Evolutionary conservation across 2,888 invertebrate genomes (phyloP).

Genomic region (Petrolisthes manimaculis): DNA sequence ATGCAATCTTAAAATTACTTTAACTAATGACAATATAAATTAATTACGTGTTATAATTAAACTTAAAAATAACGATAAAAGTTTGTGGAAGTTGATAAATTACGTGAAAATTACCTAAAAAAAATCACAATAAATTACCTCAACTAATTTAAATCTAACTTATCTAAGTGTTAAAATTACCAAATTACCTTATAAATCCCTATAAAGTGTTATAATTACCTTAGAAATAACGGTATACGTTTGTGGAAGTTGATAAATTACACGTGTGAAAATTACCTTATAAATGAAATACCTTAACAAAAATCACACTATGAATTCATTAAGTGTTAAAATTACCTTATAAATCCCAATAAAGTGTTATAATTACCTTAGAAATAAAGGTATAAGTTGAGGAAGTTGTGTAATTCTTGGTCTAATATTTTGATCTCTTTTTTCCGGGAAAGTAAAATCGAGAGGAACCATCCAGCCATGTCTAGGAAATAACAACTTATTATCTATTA

Average conservation of each 20-base stretch:
- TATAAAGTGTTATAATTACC: slow-evolving; percentile 22
- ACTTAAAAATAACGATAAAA: slow-evolving; percentile 44
- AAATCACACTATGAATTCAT: background rate
- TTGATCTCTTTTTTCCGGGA: slow-evolving; percentile 59
- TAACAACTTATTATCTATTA: slow-evolving; percentile 33
- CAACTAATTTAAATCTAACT: too few relatives aligned
- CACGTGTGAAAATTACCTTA: slow-evolving; percentile 32
- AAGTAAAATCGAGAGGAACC: slow-evolving; percentile 56
- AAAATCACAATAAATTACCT: too few relatives aligned
- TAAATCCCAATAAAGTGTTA: background rate
- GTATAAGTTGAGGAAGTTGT: slow-evolving; percentile 41
- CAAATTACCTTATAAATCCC: too few relatives aligned
- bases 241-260: slow-evolving; percentile 39
- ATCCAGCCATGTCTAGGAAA: slow-evolving; percentile 63
- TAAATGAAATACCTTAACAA: too few relatives aligned
- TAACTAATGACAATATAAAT: too few relatives aligned
- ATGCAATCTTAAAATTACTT: too few relatives aligned
- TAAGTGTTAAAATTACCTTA: background rate
- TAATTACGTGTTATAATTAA: background rate
- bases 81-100: slow-evolving; percentile 36
- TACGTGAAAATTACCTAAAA: slow-evolving; percentile 32
- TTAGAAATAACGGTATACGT: slow-evolving; percentile 42
- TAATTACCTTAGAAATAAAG: slow-evolving; percentile 41
- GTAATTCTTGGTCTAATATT: slow-evolving; percentile 40
- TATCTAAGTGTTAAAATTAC: background rate